Evolutionary conservation across 2,888 invertebrate genomes (phyloP).

Genomic region (Troilus luridus): DNA sequence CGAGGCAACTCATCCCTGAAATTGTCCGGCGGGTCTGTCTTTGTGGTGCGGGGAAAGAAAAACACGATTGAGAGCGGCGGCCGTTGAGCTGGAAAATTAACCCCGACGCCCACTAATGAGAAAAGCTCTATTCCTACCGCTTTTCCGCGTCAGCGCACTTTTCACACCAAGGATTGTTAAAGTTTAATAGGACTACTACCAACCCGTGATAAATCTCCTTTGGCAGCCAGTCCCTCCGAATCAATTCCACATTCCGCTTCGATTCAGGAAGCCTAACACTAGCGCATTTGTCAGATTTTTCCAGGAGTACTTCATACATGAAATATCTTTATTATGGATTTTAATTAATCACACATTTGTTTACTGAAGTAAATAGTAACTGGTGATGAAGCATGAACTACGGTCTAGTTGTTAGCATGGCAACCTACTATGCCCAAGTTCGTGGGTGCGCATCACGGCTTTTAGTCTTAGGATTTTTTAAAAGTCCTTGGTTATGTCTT

Average conservation of each 20-base stretch:
- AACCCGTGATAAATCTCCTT: constrained; percentile 23
- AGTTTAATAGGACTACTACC: constrained; percentile 22
- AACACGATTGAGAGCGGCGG: constrained; percentile 3
- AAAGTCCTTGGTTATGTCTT: neutral
- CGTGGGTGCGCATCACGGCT: no score
- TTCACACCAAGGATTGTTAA: constrained; percentile 31
- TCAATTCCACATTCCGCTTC: neutral
- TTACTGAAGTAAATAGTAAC: no score
- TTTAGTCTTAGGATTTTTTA: no score
- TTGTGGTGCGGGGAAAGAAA: constrained; percentile 6
- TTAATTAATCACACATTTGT: no score
- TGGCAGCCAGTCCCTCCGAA: neutral
- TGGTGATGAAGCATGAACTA: no score
- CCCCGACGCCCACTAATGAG: constrained; percentile 24
- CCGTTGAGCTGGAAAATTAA: constrained; percentile 48
- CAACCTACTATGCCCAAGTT: no score
- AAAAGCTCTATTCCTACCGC: constrained; percentile 37
- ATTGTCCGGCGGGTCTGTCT: constrained; percentile 24
- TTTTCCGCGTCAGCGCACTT: constrained; percentile 40
- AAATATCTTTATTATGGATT: no score
- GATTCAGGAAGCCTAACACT: neutral
- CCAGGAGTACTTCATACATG: neutral
- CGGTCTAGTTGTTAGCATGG: no score
- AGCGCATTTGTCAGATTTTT: neutral
- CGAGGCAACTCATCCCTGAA: constrained; percentile 36